phyloP scores from a whole-genome alignment of 2,888 invertebrate genomes.

The Chrysolina oricalcia region DNA sequence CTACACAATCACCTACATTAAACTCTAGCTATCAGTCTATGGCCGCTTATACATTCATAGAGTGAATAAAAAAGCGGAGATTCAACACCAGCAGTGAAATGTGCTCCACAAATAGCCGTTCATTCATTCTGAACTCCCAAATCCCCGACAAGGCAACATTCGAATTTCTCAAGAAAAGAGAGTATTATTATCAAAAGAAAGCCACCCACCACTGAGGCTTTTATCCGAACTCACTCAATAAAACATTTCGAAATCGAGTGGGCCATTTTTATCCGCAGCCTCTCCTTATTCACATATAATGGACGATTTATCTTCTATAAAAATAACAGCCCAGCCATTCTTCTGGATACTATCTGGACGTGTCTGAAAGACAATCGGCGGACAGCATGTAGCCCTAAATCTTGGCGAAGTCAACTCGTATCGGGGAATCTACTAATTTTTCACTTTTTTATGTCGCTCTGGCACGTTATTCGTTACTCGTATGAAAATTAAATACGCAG shows the following conservation, averaged over 20 bases:
- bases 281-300: slow-evolving; percentile 51
- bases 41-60: no score
- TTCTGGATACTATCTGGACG: slow-evolving; percentile 52
- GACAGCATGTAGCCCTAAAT: slow-evolving; percentile 48
- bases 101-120: not conserved
- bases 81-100: not conserved
- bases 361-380: slow-evolving; percentile 45
- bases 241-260: slow-evolving; percentile 48
- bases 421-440: slow-evolving; percentile 43
- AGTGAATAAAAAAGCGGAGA: not conserved
- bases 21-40: no score
- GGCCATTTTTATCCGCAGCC: slow-evolving; percentile 53
- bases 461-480: slow-evolving; percentile 28
- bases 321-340: slow-evolving; percentile 48
- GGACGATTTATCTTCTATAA: slow-evolving; percentile 54
- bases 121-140: not conserved
- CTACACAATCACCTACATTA: no score
- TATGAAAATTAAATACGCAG: slow-evolving; percentile 30
- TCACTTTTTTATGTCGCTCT: slow-evolving; percentile 34
- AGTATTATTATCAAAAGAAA: slow-evolving; percentile 9
- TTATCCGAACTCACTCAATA: slow-evolving; percentile 33
- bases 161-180: not conserved
- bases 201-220: slow-evolving; percentile 28
- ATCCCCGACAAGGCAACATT: not conserved
- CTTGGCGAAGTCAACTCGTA: slow-evolving; percentile 40